A percentile compares a stretch with the other conserved stretches of the same genome.
Evolutionary conservation across 2,797 vertebrate genomes (phyloP).

Genomic region (Hydrocynus forskahlii): DNA sequence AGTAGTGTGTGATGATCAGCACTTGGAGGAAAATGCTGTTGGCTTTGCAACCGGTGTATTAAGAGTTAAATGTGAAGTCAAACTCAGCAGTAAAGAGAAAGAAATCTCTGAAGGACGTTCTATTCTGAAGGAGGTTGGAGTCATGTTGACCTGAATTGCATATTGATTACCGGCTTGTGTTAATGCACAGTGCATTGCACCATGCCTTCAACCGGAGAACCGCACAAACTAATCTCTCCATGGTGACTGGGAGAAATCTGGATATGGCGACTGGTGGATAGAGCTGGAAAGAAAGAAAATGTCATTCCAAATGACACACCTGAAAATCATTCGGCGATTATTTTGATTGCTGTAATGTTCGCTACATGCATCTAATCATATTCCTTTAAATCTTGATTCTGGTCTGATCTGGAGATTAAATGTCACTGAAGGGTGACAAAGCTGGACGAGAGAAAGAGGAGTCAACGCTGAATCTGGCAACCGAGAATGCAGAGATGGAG

Average conservation of each 20-base stretch:
- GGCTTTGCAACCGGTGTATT: background rate
- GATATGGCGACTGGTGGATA: background rate
- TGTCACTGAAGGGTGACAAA: background rate
- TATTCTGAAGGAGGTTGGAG: slow-evolving; percentile 52
- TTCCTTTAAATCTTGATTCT: background rate
- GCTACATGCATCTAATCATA: background rate
- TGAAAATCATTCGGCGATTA: slow-evolving; percentile 25
- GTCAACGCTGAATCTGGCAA: slow-evolving; percentile 8
- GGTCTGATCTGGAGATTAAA: slow-evolving; percentile 1
- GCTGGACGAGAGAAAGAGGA: background rate
- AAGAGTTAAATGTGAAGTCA: background rate
- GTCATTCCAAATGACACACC: slow-evolving; percentile 22
- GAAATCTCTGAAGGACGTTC: slow-evolving; percentile 27
- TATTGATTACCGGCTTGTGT: slow-evolving; percentile 71
- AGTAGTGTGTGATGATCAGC: background rate
- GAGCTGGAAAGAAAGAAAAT: slow-evolving; percentile 39
- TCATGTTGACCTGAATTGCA: slow-evolving; percentile 63
- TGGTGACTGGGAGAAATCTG: slow-evolving; percentile 33
- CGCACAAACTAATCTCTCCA: slow-evolving; percentile 40
- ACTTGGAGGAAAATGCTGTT: background rate
- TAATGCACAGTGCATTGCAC: slow-evolving; percentile 61
- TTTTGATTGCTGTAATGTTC: background rate
- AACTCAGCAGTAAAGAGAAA: slow-evolving; percentile 2
- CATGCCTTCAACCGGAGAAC: slow-evolving; percentile 37
- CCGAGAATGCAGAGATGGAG: background rate